These are phyloP conservation scores for Todiramphus chloris DNA, from an alignment of 2,113 vertebrate genomes.

Conservation along the genomic window DNA sequence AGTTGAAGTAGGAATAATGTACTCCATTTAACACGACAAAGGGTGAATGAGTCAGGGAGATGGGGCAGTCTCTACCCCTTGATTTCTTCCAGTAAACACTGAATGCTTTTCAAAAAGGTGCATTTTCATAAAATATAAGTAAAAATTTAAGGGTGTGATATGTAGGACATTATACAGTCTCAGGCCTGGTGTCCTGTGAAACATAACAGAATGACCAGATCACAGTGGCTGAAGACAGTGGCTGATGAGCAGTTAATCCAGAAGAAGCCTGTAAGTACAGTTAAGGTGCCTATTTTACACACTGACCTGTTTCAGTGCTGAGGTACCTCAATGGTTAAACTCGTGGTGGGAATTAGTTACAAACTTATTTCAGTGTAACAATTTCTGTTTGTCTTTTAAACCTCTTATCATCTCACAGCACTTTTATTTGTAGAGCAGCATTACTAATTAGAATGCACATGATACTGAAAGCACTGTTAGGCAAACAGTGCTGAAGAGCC, in stretches of 20 bases:
- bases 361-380: not conserved
- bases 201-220: not conserved
- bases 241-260: not conserved
- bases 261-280: not conserved
- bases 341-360: not conserved
- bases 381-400: conserved; percentile 33
- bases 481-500: conserved; percentile 13
- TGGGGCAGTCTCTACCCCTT: not conserved
- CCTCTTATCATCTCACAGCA: not conserved
- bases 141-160: not conserved
- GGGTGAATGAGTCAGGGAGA: not conserved
- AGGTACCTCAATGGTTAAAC: not conserved
- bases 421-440: conserved; percentile 32
- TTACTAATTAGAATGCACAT: not conserved
- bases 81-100: not conserved
- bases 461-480: not conserved
- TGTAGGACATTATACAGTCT: not conserved
- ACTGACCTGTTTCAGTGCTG: rapidly evolving
- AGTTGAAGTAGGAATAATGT: not conserved
- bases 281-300: not conserved
- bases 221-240: not conserved
- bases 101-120: not conserved
- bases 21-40: not conserved
- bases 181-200: not conserved
- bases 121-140: not conserved